phyloP scores from a whole-genome alignment of 2,113 vertebrate species.

The Osmerus mordax region DNA sequence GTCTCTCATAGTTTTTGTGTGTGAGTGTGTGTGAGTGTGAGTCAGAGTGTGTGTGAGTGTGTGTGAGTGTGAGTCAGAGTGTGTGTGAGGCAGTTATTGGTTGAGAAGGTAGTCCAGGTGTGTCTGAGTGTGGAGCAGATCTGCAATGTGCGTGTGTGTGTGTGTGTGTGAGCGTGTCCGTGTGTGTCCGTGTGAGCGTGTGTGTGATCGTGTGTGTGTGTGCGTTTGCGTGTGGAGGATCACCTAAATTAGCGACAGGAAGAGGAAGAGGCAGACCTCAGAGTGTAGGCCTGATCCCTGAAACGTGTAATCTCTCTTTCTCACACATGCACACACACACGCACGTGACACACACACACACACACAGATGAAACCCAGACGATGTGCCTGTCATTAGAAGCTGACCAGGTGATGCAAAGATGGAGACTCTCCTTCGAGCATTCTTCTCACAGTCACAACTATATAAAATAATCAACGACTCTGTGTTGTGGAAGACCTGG shows the following conservation, averaged over 20 bases:
- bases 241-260: not conserved
- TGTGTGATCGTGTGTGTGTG: too few species aligned
- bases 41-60: conserved; percentile 4
- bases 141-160: conserved; percentile 5
- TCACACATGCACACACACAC: conserved; percentile 3
- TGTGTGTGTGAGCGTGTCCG: too few species aligned
- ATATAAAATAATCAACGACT: too few species aligned
- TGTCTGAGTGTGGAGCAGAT: conserved; percentile 10
- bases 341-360: not conserved
- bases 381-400: not conserved
- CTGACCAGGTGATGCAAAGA: too few species aligned
- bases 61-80: conserved; percentile 4
- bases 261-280: conserved; percentile 1
- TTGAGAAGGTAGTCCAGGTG: conserved; percentile 36
- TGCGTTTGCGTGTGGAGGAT: not conserved
- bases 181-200: not conserved
- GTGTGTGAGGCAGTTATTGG: conserved; percentile 32
- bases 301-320: not conserved
- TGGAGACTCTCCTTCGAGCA: too few species aligned
- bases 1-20: conserved; percentile 7
- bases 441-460: too few species aligned
- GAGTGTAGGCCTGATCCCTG: not conserved
- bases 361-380: not conserved
- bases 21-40: not conserved
- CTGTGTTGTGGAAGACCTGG: too few species aligned